Evolutionary conservation across 2,797 vertebrate species (phyloP).

Genomic region (Periophthalmus magnuspinnatus): DNA sequence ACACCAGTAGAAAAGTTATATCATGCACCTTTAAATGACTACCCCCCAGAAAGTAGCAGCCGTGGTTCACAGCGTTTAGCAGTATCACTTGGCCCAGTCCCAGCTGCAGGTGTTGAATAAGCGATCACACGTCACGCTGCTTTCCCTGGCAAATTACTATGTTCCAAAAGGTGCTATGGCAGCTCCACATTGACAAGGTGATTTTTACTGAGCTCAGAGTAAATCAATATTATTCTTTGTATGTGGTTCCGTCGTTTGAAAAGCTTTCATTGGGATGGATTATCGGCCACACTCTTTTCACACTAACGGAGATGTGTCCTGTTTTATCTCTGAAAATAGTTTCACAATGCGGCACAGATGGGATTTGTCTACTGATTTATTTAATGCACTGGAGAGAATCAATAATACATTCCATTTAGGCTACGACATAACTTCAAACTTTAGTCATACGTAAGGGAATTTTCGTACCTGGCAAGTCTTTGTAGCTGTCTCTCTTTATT

Average conservation of each 20-base stretch:
- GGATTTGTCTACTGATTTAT: background rate
- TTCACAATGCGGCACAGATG: background rate
- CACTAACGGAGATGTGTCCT: background rate
- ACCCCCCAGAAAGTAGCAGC: background rate
- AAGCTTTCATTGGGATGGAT: constrained; percentile 3
- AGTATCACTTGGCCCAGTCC: background rate
- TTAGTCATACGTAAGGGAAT: no score
- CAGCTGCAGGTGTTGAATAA: background rate
- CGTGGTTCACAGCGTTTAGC: background rate
- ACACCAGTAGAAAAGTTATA: background rate
- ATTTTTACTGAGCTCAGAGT: background rate
- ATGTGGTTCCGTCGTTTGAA: constrained; percentile 1
- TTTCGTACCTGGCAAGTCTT: no score
- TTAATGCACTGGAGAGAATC: background rate
- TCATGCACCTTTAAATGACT: background rate
- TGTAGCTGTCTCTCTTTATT: no score
- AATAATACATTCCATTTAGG: background rate
- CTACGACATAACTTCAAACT: no score
- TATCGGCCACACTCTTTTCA: constrained; percentile 2
- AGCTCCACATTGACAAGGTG: background rate
- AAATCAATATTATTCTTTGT: constrained; percentile 4
- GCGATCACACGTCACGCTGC: background rate
- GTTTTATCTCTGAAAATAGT: background rate
- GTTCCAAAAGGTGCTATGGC: background rate
- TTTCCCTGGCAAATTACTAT: background rate